phyloP scores from a whole-genome alignment of 2,888 invertebrate genomes.

The Cheilosia soror region DNA sequence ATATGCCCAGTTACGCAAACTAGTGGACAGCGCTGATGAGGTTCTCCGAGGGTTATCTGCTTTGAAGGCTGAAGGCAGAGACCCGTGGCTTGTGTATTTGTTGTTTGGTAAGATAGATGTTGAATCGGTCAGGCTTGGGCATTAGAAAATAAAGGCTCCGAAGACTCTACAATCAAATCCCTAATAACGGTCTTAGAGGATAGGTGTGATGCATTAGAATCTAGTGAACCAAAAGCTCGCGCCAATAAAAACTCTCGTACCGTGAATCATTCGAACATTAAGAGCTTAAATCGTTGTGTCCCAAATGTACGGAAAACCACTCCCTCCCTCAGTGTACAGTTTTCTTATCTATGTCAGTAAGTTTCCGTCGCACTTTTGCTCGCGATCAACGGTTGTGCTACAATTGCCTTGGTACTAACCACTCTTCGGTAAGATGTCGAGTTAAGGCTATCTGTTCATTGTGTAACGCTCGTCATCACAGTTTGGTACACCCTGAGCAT shows the following conservation, averaged over 20 bases:
- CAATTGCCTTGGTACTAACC: slow-evolving; percentile 33
- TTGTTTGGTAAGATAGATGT: background rate
- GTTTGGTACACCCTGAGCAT: too few relatives aligned
- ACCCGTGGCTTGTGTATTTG: slow-evolving; percentile 11
- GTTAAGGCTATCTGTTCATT: background rate
- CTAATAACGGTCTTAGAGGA: background rate
- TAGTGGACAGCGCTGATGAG: background rate
- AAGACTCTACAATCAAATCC: background rate
- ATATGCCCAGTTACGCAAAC: background rate
- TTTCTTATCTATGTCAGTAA: background rate
- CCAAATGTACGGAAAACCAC: background rate
- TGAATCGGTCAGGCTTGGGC: background rate
- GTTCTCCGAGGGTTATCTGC: background rate
- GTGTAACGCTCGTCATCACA: slow-evolving; percentile 1
- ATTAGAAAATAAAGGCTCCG: background rate
- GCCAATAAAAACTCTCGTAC: too few relatives aligned
- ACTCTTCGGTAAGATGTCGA: slow-evolving; percentile 22
- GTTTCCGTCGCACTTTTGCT: background rate
- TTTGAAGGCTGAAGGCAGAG: background rate
- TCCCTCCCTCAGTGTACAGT: background rate
- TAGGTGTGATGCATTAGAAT: background rate
- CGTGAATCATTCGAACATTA: too few relatives aligned
- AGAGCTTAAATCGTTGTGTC: too few relatives aligned
- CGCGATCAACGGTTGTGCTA: slow-evolving; percentile 6
- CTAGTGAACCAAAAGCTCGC: background rate